These are phyloP conservation scores for Glareola pratincola DNA, from an alignment of 2,113 vertebrate species.

Conservation along the genomic window DNA sequence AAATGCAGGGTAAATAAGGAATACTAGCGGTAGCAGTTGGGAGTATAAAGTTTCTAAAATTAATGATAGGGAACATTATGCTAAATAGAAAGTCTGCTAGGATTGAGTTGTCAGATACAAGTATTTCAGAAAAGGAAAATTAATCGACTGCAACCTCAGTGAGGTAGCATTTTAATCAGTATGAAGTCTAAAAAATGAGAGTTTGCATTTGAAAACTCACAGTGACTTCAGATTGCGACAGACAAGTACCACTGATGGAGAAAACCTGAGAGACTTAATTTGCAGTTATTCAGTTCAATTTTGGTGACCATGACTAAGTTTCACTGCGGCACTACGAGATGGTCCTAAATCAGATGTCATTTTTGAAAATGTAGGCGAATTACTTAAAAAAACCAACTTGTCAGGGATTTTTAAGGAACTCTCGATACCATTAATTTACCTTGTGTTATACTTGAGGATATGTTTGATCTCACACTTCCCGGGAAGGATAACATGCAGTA, in stretches of 20 bases:
- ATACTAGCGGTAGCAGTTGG: neutral
- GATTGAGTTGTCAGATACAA: neutral
- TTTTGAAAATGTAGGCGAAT: neutral
- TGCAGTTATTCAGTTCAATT: neutral
- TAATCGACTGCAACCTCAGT: neutral
- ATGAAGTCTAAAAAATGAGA: neutral
- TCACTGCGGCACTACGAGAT: neutral
- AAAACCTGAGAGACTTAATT: neutral
- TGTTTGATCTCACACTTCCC: neutral
- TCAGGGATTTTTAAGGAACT: neutral
- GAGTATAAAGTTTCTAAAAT: neutral
- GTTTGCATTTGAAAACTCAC: neutral
- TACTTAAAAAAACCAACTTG: neutral
- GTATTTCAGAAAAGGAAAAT: neutral
- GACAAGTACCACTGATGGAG: neutral
- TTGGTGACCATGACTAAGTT: neutral
- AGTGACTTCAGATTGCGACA: neutral
- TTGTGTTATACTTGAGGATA: neutral
- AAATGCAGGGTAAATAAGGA: neutral
- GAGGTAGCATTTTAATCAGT: neutral
- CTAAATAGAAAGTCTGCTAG: neutral
- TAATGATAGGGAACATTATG: neutral
- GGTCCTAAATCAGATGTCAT: neutral
- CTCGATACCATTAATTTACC: neutral
- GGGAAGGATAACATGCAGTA: neutral